A percentile compares a stretch with the other conserved stretches of the same genome.
phyloP scores from a whole-genome alignment of 35 echinoderm and acorn worm species.

The Holothuria glaberrima region DNA sequence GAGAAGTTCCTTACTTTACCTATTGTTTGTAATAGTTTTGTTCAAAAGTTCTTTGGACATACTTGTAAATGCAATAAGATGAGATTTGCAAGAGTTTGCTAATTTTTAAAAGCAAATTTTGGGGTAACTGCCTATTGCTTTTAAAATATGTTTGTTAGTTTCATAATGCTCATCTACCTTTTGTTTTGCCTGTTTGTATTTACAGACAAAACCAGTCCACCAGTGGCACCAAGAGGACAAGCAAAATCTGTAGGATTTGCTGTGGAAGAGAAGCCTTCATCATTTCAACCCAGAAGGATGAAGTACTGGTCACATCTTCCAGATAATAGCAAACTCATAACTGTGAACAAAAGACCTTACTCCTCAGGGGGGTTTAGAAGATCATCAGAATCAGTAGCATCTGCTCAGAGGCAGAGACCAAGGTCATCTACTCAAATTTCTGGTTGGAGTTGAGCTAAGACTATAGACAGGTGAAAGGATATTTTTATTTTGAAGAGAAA shows the following conservation, averaged over 20 bases:
- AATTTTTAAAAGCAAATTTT: no score
- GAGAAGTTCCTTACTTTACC: no score
- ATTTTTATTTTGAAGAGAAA: no score
- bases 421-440: constrained; percentile 1
- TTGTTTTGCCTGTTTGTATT: not conserved
- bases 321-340: not conserved
- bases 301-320: not conserved
- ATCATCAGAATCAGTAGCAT: not conserved
- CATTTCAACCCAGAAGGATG: not conserved
- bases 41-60: no score
- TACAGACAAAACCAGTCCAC: not conserved
- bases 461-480: no score
- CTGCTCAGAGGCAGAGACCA: constrained; percentile 3
- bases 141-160: no score
- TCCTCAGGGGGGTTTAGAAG: constrained; percentile 6
- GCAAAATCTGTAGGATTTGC: not conserved
- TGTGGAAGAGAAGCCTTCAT: not conserved
- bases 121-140: no score
- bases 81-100: no score
- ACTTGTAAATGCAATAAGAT: no score
- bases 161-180: no score
- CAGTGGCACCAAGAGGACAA: not conserved
- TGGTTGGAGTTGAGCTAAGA: no score
- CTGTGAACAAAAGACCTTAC: constrained; percentile 26
- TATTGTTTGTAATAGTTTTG: no score